Evolutionary conservation across 2,888 invertebrate genomes (phyloP).

Genomic region (Caenorhabditis japonica): DNA sequence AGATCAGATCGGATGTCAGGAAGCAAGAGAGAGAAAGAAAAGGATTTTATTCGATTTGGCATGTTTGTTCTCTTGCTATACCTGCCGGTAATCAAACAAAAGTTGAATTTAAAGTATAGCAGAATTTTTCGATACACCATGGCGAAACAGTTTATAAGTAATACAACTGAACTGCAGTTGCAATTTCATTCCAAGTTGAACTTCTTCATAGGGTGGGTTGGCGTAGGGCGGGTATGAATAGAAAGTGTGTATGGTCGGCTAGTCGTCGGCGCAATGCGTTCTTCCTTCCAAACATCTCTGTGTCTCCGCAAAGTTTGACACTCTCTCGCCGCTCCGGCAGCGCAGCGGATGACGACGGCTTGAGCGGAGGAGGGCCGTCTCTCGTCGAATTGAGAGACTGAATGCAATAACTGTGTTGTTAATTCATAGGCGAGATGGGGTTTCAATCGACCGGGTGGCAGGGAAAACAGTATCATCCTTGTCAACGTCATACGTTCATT

Average conservation of each 20-base stretch:
- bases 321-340: conserved; percentile 16
- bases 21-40: neutral
- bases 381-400: neutral
- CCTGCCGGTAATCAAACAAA: conserved; percentile 27
- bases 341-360: conserved; percentile 23
- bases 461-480: conserved; percentile 22
- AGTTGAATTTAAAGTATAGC: neutral
- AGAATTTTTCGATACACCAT: neutral
- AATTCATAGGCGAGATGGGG: conserved; percentile 1
- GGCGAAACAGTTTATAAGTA: conserved; percentile 13
- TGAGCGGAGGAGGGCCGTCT: conserved; percentile 10
- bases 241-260: conserved; percentile 41
- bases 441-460: neutral
- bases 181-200: no score
- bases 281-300: conserved; percentile 24
- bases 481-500: conserved; percentile 15
- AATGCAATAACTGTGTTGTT: conserved; percentile 27
- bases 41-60: conserved; percentile 20
- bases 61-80: conserved; percentile 31
- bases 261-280: neutral
- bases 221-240: conserved; percentile 18
- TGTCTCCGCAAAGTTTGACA: conserved; percentile 12
- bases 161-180: no score
- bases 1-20: neutral
- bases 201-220: no score